Evolutionary conservation across 2,888 invertebrate genomes (phyloP).

Genomic region (Drosophila neotestacea): DNA sequence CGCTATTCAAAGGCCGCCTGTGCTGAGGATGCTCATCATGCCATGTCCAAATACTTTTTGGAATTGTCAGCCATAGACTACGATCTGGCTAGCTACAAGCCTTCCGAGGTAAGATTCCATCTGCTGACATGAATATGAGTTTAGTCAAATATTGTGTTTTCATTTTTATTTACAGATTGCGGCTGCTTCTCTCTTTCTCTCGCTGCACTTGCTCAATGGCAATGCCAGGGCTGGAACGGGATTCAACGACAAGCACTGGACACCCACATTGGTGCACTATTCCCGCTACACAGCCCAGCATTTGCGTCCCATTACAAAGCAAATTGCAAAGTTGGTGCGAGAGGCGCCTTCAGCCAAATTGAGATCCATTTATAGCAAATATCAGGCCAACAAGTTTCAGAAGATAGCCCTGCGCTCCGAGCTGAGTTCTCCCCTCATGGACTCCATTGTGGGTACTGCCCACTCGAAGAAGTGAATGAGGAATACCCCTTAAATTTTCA

Average conservation of each 20-base stretch:
- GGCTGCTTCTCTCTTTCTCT: constrained; percentile 83
- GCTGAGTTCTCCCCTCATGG: constrained; percentile 84
- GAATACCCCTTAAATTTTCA: constrained; percentile 1
- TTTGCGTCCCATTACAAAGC: constrained; percentile 89
- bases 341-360: constrained; percentile 90
- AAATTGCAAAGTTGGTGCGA: constrained; percentile 89
- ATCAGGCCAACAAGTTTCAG: constrained; percentile 87
- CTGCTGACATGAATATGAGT: no score
- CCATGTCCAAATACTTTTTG: constrained; percentile 95
- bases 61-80: constrained; percentile 94
- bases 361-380: constrained; percentile 90
- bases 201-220: constrained; percentile 82
- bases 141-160: background rate
- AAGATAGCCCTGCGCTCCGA: constrained; percentile 89
- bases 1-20: constrained; percentile 89
- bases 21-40: constrained; percentile 89
- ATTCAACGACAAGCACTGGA: constrained; percentile 88
- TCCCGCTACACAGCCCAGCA: constrained; percentile 90
- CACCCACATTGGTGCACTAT: constrained; percentile 90
- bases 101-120: constrained; percentile 90
- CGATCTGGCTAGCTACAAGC: constrained; percentile 90
- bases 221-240: constrained; percentile 71
- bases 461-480: constrained; percentile 40
- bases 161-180: constrained; percentile 75
- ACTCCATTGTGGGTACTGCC: constrained; percentile 73